Percentiles rank a stretch among this genome's conserved stretches.
Evolutionary conservation across 2,888 invertebrate species (phyloP).

Genomic region (Oxyteleia sp.): DNA sequence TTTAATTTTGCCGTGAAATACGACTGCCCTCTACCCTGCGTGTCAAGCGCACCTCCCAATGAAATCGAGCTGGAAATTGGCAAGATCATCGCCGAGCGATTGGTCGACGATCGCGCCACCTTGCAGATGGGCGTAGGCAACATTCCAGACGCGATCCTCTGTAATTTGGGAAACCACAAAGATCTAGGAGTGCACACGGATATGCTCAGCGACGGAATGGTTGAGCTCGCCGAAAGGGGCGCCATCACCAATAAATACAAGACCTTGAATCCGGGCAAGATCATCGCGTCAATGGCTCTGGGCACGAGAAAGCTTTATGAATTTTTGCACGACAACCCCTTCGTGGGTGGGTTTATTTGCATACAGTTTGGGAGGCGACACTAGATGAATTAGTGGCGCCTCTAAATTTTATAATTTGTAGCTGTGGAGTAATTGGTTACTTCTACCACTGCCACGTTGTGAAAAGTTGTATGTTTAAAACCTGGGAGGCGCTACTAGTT

Average conservation of each 20-base stretch:
- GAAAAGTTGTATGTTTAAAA: too few species aligned
- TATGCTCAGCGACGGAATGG: slow-evolving; percentile 90
- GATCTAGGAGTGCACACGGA: slow-evolving; percentile 91
- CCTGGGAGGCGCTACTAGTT: too few species aligned
- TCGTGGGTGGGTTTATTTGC: slow-evolving; percentile 86
- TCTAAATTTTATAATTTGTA: too few species aligned
- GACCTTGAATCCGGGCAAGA: slow-evolving; percentile 89
- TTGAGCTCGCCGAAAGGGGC: slow-evolving; percentile 89
- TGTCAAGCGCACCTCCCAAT: slow-evolving; percentile 85
- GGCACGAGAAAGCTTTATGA: slow-evolving; percentile 90
- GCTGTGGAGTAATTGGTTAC: too few species aligned
- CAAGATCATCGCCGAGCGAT: slow-evolving; percentile 89
- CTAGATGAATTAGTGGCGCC: too few species aligned
- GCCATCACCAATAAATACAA: slow-evolving; percentile 90
- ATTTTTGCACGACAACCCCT: slow-evolving; percentile 90
- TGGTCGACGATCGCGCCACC: slow-evolving; percentile 90
- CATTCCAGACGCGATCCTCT: slow-evolving; percentile 90
- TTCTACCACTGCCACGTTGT: too few species aligned
- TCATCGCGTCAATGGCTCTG: slow-evolving; percentile 89
- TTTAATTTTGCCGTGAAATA: slow-evolving; percentile 89
- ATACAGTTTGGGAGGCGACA: too few species aligned
- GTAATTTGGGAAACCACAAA: slow-evolving; percentile 89
- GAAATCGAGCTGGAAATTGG: slow-evolving; percentile 89
- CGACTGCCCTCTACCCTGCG: slow-evolving; percentile 87
- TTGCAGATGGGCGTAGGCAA: slow-evolving; percentile 91